Evolutionary conservation across 2,888 invertebrate species (phyloP).

Genomic region (Escarpia spicata): DNA sequence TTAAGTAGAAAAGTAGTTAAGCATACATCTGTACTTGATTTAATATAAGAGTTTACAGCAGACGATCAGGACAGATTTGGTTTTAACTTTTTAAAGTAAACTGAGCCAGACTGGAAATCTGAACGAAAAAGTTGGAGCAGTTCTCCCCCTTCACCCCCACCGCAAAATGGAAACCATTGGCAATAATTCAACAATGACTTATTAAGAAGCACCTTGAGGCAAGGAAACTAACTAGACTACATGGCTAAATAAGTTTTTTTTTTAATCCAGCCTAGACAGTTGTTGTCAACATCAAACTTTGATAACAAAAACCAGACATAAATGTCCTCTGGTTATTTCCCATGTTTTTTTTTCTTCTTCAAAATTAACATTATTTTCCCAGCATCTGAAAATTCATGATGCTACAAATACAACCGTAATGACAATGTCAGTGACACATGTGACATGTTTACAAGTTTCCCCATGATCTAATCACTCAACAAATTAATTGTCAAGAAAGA

Average conservation of each 20-base stretch:
- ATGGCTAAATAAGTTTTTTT: not conserved
- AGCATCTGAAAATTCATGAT: not conserved
- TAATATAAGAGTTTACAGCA: no score
- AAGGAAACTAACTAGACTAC: not conserved
- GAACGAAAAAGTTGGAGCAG: not conserved
- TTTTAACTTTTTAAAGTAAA: not conserved
- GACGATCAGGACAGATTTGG: no score
- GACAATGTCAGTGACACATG: not conserved
- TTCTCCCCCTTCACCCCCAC: not conserved
- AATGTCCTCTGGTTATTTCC: not conserved
- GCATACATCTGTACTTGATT: no score
- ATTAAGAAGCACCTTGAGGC: not conserved
- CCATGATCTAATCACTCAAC: not conserved
- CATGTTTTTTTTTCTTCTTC: not conserved
- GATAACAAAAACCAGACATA: constrained; percentile 12
- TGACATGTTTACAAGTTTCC: not conserved
- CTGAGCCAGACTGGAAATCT: not conserved
- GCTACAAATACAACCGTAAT: not conserved
- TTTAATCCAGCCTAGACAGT: not conserved
- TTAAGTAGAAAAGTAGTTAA: no score
- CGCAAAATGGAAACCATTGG: not conserved
- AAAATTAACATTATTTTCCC: no score
- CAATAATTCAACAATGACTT: not conserved
- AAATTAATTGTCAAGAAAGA: not conserved
- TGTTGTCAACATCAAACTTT: not conserved